Conservation (phyloP, 1,140 invertebrate species). For the Brachionus angularis region DNA sequence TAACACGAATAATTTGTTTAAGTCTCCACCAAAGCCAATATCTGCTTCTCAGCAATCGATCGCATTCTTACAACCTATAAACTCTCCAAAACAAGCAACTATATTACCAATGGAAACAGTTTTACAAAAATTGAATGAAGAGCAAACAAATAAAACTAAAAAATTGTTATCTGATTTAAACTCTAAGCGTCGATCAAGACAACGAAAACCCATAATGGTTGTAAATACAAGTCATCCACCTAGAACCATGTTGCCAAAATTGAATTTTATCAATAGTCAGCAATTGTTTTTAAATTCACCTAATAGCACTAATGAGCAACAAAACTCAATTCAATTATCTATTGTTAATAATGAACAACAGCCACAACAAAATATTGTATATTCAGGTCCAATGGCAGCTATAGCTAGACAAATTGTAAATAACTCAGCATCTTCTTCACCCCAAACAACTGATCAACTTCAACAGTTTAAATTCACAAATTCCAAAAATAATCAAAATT, state of each 20-base stretch:
- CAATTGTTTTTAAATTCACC: no score
- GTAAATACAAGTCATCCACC: slow-evolving; percentile 38
- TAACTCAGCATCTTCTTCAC: no score
- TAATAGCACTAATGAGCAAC: no score
- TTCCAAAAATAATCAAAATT: no score
- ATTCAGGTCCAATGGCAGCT: slow-evolving; percentile 34
- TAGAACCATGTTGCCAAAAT: slow-evolving; percentile 20
- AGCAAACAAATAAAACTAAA: slow-evolving; percentile 36
- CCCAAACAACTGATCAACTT: no score
- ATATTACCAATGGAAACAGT: slow-evolving; percentile 14
- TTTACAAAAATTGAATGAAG: slow-evolving; percentile 23
- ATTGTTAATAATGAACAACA: slow-evolving; percentile 17
- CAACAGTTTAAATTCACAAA: not conserved
- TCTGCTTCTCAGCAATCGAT: not conserved
- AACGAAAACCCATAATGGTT: slow-evolving; percentile 42
- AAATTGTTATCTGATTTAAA: slow-evolving; percentile 34
- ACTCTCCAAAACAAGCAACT: not conserved
- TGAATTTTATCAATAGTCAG: not conserved
- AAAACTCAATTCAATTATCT: no score
- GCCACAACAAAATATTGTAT: slow-evolving; percentile 23
- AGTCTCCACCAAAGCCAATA: slow-evolving; percentile 2
- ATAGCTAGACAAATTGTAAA: slow-evolving; percentile 40
- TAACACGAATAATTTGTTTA: slow-evolving; percentile 3
- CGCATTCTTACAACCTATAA: not conserved
- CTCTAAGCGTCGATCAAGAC: slow-evolving; percentile 23